A percentile compares a stretch with the other conserved stretches of the same genome.
Evolutionary conservation across 2,797 vertebrate genomes (phyloP).

Genomic region (Peromyscus eremicus): DNA sequence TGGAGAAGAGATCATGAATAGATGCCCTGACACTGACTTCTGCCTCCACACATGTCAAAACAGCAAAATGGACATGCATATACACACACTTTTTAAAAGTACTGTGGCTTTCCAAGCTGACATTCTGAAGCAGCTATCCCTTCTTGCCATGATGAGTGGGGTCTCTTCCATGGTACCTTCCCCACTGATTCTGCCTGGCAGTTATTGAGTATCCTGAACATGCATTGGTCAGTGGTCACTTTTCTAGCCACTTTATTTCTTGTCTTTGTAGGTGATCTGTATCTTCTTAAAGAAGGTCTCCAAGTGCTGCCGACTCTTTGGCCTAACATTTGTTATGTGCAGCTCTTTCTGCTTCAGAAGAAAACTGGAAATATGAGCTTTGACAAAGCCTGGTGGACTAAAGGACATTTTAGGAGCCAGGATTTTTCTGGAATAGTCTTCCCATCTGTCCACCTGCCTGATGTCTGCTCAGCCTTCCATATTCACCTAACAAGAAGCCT

Average conservation of each 20-base stretch:
- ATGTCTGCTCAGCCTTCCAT: neutral
- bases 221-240: neutral
- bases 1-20: neutral
- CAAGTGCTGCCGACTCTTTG: neutral
- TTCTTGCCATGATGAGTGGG: neutral
- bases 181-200: too few species aligned
- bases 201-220: neutral
- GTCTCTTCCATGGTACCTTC: too few species aligned
- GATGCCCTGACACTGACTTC: neutral
- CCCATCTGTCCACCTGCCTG: neutral
- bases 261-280: neutral
- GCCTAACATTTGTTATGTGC: neutral
- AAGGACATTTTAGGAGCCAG: neutral
- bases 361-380: neutral
- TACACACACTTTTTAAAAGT: neutral
- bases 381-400: neutral
- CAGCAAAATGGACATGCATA: neutral
- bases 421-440: neutral
- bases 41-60: neutral
- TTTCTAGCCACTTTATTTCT: neutral
- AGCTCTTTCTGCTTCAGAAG: neutral
- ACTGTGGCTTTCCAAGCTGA: neutral
- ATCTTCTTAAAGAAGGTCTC: neutral
- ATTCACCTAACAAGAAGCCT: neutral
- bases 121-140: neutral